phyloP scores from a whole-genome alignment of 64 coral and sea anemone genomes.

The Astreopora myriophthalma region DNA sequence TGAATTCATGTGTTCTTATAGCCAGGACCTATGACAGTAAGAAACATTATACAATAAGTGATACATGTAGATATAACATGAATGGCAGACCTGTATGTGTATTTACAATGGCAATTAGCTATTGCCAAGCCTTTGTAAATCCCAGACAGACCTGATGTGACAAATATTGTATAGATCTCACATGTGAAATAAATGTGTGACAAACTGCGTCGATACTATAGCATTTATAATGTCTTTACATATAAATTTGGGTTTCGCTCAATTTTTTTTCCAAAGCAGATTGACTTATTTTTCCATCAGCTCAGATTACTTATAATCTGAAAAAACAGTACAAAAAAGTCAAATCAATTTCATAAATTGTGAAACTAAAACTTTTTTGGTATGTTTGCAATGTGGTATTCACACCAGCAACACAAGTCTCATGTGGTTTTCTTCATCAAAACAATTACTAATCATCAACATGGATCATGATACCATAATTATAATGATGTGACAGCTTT shows the following conservation, averaged over 20 bases:
- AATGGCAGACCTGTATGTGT: not conserved
- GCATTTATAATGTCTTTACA: not conserved
- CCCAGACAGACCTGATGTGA: not conserved
- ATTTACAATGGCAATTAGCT: not conserved
- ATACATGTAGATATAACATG: not conserved
- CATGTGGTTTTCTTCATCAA: not conserved
- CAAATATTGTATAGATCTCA: not conserved
- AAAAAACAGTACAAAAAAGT: not conserved
- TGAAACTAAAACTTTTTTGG: not conserved
- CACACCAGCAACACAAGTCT: not conserved
- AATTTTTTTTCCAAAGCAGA: not conserved
- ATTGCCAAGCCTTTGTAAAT: not conserved
- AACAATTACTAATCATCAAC: not conserved
- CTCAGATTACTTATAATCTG: not conserved
- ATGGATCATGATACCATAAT: not conserved
- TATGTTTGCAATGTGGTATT: not conserved
- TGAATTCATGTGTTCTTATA: not conserved
- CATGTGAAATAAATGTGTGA: not conserved
- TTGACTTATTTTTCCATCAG: not conserved
- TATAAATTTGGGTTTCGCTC: not conserved
- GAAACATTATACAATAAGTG: not conserved
- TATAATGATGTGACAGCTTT: not conserved
- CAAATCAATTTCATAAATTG: not conserved
- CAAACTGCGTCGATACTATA: not conserved
- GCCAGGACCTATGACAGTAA: not conserved